phyloP scores from a whole-genome alignment of 2,797 vertebrate species.

The Crotalus adamanteus region DNA sequence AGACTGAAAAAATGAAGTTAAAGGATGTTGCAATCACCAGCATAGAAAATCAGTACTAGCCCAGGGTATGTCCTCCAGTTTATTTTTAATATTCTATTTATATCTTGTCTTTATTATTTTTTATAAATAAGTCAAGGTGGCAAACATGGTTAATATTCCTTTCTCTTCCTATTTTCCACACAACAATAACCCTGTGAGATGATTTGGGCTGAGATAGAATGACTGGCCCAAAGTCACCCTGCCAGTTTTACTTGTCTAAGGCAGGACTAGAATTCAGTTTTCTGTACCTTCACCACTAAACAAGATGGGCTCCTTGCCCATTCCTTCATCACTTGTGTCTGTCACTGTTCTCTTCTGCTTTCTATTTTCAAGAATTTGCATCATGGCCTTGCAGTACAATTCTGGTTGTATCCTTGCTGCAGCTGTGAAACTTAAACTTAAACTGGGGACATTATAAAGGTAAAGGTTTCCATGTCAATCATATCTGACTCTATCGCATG shows the following conservation, averaged over 20 bases:
- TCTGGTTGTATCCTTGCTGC: not conserved
- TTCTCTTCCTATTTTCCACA: not conserved
- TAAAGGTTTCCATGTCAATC: no score
- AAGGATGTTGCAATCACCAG: not conserved
- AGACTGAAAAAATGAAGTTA: not conserved
- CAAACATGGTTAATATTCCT: not conserved
- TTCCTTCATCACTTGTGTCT: not conserved
- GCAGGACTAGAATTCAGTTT: not conserved
- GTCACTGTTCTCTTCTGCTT: not conserved
- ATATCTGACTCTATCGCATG: no score
- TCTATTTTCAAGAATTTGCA: not conserved
- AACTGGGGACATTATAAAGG: not conserved
- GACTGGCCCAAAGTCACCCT: not conserved
- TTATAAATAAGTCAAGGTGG: not conserved
- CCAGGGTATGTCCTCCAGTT: not conserved
- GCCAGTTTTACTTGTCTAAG: not conserved
- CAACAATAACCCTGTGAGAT: no score
- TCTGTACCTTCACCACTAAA: not conserved
- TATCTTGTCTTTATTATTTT: not conserved
- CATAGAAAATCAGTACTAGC: not conserved
- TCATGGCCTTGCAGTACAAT: not conserved
- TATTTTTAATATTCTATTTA: not conserved
- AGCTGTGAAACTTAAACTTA: not conserved
- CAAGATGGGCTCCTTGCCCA: not conserved
- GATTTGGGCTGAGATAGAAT: no score